Percentiles rank a stretch among this genome's conserved stretches.
These are phyloP conservation scores for Deroptyus accipitrinus DNA, from an alignment of 2,113 vertebrate genomes.

Conservation along the genomic window DNA sequence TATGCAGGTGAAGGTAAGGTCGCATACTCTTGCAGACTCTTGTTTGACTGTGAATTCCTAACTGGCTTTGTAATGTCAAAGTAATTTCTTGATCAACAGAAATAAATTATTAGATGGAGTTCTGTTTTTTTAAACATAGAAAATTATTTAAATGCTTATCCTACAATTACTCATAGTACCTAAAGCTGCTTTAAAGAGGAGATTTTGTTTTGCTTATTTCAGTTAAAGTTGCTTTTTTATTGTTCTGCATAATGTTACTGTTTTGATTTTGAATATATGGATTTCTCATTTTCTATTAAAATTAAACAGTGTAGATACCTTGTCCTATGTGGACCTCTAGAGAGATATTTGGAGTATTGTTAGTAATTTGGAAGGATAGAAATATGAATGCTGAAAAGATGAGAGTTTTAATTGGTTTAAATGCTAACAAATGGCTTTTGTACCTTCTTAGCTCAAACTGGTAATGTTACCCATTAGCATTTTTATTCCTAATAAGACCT, in stretches of 20 bases:
- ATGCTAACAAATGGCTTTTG: background rate
- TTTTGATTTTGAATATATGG: background rate
- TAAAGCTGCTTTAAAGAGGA: background rate
- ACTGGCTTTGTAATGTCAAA: background rate
- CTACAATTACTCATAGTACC: background rate
- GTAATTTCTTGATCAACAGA: background rate
- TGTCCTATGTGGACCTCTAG: background rate
- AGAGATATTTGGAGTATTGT: background rate
- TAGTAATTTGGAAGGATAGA: background rate
- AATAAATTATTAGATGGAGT: background rate
- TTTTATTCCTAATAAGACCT: background rate
- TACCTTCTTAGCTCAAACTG: background rate
- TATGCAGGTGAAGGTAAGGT: constrained; percentile 92
- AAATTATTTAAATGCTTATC: background rate
- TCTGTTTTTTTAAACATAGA: rapidly evolving
- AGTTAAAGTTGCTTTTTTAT: background rate
- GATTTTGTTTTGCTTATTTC: background rate
- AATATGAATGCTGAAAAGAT: background rate
- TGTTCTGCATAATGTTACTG: background rate
- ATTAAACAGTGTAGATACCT: background rate
- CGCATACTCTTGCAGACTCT: background rate
- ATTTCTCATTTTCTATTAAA: background rate
- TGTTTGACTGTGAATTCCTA: background rate
- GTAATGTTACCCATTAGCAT: background rate
- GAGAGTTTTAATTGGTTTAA: background rate